Evolutionary conservation across 2,888 invertebrate genomes (phyloP).

Genomic region (Lasius platythorax): DNA sequence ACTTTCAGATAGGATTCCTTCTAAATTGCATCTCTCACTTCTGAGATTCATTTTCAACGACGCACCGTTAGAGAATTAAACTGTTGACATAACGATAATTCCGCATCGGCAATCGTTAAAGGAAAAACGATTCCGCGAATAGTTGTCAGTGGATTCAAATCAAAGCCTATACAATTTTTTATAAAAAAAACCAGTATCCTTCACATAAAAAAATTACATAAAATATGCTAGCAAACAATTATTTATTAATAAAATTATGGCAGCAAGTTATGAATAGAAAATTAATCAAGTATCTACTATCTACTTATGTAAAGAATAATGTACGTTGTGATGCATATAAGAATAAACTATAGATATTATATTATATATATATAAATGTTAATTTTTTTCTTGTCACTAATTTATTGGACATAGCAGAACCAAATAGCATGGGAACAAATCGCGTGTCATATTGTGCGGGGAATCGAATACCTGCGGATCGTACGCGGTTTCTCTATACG

Average conservation of each 20-base stretch:
- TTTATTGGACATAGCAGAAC: neutral
- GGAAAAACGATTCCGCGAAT: slow-evolving; percentile 59
- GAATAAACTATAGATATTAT: neutral
- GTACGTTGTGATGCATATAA: neutral
- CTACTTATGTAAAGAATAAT: neutral
- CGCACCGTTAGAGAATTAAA: slow-evolving; percentile 15
- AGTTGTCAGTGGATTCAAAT: neutral
- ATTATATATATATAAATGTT: neutral
- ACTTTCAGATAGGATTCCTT: slow-evolving; percentile 47
- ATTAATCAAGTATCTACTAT: neutral
- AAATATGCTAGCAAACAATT: neutral
- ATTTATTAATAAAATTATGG: neutral
- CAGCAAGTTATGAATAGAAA: neutral
- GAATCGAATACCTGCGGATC: neutral
- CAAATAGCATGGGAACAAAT: neutral
- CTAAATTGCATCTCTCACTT: slow-evolving; percentile 58
- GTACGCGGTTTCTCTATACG: slow-evolving; percentile 64
- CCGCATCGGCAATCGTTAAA: slow-evolving; percentile 49
- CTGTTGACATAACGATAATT: slow-evolving; percentile 36
- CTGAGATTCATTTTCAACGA: slow-evolving; percentile 55
- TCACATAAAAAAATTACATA: neutral
- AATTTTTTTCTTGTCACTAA: neutral
- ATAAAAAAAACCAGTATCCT: neutral
- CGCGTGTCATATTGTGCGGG: neutral
- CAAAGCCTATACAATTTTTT: neutral